These are phyloP conservation scores for Graptemys geographica DNA, from an alignment of 2,797 vertebrate genomes.

Conservation along the genomic window DNA sequence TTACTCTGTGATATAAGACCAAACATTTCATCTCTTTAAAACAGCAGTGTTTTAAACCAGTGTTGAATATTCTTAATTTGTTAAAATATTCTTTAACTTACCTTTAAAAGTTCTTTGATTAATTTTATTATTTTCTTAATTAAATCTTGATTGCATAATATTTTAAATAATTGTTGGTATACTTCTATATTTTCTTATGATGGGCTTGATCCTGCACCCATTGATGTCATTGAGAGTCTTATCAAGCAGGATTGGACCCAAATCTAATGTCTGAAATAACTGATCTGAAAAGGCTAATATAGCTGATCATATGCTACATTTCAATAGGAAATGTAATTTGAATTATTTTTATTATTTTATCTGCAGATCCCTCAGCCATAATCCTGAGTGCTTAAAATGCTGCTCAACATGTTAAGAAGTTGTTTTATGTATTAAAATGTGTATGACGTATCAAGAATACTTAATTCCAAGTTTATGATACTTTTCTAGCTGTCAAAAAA, in stretches of 20 bases:
- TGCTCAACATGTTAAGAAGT: background rate
- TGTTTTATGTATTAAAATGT: background rate
- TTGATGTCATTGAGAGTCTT: conserved; percentile 19
- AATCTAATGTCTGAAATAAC: background rate
- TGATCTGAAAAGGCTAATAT: background rate
- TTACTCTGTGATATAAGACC: background rate
- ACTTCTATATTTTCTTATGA: background rate
- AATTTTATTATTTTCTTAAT: background rate
- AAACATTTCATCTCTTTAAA: background rate
- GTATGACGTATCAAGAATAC: background rate
- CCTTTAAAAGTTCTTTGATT: background rate
- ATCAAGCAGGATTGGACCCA: background rate
- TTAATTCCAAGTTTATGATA: accelerated
- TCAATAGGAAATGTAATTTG: background rate
- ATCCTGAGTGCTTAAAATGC: background rate
- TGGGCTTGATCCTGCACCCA: background rate
- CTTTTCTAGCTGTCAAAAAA: background rate
- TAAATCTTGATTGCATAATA: conserved; percentile 31
- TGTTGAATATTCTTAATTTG: background rate
- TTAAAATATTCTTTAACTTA: background rate
- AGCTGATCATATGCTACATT: background rate
- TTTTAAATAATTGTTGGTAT: conserved; percentile 21
- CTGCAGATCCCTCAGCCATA: background rate
- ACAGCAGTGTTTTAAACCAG: background rate
- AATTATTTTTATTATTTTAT: background rate